Evolutionary conservation across 1,140 invertebrate species (phyloP).

Genomic region (Drosophila burlai): DNA sequence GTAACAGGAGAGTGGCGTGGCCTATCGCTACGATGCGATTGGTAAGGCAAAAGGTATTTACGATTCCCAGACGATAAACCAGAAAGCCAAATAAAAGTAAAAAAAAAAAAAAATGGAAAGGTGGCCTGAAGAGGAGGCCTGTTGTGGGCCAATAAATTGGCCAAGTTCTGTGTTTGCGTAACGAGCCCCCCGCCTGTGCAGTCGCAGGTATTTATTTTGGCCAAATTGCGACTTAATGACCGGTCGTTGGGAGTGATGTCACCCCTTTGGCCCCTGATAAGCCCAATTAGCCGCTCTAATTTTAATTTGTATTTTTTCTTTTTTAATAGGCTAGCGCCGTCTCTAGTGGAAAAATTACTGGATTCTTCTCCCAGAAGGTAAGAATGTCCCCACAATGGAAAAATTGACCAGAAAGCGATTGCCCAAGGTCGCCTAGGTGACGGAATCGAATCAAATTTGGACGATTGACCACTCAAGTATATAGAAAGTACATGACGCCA

Average conservation of each 20-base stretch:
- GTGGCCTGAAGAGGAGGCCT: constrained; percentile 24
- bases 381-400: constrained; percentile 1
- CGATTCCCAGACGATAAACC: constrained; percentile 28
- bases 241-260: constrained; percentile 73
- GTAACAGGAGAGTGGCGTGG: constrained; percentile 24
- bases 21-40: constrained; percentile 6
- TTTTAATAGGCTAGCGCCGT: neutral
- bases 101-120: neutral
- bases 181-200: constrained; percentile 32
- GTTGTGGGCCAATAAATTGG: constrained; percentile 42
- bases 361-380: constrained; percentile 5
- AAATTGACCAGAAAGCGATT: constrained; percentile 4
- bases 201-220: constrained; percentile 70
- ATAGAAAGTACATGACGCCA: constrained; percentile 42
- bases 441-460: constrained; percentile 20
- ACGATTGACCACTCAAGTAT: neutral
- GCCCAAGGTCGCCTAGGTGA: constrained; percentile 6
- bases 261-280: constrained; percentile 49
- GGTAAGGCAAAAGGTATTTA: constrained; percentile 42
- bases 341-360: constrained; percentile 29
- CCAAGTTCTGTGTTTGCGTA: constrained; percentile 9
- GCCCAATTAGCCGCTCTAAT: constrained; percentile 8
- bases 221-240: constrained; percentile 71
- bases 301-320: neutral
- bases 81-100: constrained; percentile 2